phyloP scores from a whole-genome alignment of 2,888 invertebrate species.

The Cistogaster globosa region DNA sequence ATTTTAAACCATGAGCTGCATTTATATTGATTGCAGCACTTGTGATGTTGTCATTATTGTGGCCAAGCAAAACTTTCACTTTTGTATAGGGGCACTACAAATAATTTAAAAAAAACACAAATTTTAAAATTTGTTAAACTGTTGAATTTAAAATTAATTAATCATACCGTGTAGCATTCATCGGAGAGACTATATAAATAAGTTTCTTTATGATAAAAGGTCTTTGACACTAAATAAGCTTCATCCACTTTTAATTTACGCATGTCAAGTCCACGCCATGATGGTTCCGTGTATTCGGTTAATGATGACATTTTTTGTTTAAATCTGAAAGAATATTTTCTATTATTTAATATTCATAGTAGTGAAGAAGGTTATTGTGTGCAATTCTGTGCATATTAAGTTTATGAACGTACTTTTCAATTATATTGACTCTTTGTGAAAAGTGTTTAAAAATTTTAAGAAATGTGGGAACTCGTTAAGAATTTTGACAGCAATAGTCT shows the following conservation, averaged over 20 bases:
- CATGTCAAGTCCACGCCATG: conserved; percentile 85
- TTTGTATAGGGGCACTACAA: conserved; percentile 87
- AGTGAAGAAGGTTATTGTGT: too few relatives aligned
- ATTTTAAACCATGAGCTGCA: conserved; percentile 84
- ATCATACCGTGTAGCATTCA: conserved; percentile 88
- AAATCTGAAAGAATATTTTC: conserved; percentile 43
- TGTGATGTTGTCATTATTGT: conserved; percentile 51
- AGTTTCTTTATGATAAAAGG: conserved; percentile 79
- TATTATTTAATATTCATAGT: too few relatives aligned
- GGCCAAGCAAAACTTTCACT: conserved; percentile 79
- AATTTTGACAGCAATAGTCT: too few relatives aligned
- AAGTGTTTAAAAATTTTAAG: too few relatives aligned
- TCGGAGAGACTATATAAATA: conserved; percentile 88
- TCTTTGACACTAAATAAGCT: conserved; percentile 85
- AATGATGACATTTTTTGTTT: conserved; percentile 83
- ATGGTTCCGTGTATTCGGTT: conserved; percentile 85
- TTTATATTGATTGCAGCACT: conserved; percentile 83
- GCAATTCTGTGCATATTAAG: too few relatives aligned
- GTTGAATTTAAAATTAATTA: conserved; percentile 9
- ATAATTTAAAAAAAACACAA: conserved; percentile 28
- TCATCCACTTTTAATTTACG: conserved; percentile 86
- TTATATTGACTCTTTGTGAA: too few relatives aligned
- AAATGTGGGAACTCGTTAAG: too few relatives aligned
- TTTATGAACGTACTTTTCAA: too few relatives aligned
- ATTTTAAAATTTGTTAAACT: background rate